A percentile compares a stretch with the other conserved stretches of the same genome.
Conservation (phyloP, 2,888 invertebrate species). For the Lycophotia porphyrea region DNA sequence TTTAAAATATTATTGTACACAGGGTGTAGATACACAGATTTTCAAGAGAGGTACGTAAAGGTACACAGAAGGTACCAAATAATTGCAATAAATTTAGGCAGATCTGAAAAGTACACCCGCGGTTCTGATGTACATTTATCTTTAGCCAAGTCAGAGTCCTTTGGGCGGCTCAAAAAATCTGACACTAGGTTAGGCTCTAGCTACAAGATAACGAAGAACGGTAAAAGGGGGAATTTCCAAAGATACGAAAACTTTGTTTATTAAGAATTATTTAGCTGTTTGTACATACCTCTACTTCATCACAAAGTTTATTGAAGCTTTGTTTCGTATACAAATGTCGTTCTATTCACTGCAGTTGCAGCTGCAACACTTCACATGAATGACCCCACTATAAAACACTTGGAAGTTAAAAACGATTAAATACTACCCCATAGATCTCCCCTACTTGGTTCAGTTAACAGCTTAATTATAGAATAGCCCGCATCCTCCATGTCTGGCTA, state of each 20-base stretch:
- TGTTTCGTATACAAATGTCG: neutral
- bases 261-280: neutral
- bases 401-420: slow-evolving; percentile 26
- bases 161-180: too few relatives aligned
- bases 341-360: slow-evolving; percentile 18
- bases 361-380: slow-evolving; percentile 42
- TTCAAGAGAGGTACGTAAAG: too few relatives aligned
- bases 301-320: neutral
- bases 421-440: slow-evolving; percentile 12
- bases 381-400: slow-evolving; percentile 17
- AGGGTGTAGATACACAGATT: too few relatives aligned
- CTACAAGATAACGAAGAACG: too few relatives aligned
- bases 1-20: too few relatives aligned
- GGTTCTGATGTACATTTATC: too few relatives aligned
- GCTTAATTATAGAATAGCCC: slow-evolving; percentile 48
- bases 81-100: too few relatives aligned
- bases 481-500: slow-evolving; percentile 39
- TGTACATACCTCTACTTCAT: neutral
- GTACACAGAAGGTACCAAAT: too few relatives aligned
- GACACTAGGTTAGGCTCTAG: too few relatives aligned
- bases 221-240: neutral
- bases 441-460: slow-evolving; percentile 20
- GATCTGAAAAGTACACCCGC: too few relatives aligned
- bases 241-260: neutral
- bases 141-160: too few relatives aligned